Evolutionary conservation across 2,888 invertebrate genomes (phyloP), one percentile per base, ranked within the genome.

Genomic region (Drosophila ezoana): DNA sequence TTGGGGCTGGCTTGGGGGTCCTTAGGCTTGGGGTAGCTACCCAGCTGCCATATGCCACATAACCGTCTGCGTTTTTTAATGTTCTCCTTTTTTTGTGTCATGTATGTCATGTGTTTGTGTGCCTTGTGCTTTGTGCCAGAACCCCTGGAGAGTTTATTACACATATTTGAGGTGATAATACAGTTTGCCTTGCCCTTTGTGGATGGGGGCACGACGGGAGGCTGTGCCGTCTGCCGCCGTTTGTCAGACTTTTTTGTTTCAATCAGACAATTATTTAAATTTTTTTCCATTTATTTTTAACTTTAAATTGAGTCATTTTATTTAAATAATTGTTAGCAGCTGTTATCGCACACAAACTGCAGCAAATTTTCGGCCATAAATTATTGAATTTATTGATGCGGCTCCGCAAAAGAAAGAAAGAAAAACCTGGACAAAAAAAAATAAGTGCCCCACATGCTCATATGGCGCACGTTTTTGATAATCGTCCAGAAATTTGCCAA

Each of bases 121-220:
- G 45, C 18, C 33, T 33, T 48, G 62, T 70, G 69, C 67, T 59
- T 65, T 82, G 62, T 85, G 80, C 77, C 70, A 61, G 56, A 43
- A 57, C 53, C 89, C 77, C 80, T 40, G 69, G 77, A 83, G 80
- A 85, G 77, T 85, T 89, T 85, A 87, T 87, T 89, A 89, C 80
- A 89, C 88, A 89, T 82, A 89, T 85, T 85, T 89, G 83, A 85
- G 85, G 85, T 85, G 85, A 89, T 85, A 85, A 85, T 87, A 75
- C 83, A 79, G 85, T 87, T 81, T 67, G 70, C 65, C 66, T 59
- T 61, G 66, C 52, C 73, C 60, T 58, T 20, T 33, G 53, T 62
- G 63, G 41, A 28, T 8, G 20, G 41, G 53, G 20, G 11, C 8
- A 11, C 20, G 13, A 2, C 28, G 14, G 14, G 37, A 20, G 41